These are phyloP conservation scores for Sarotherodon lohbergeri DNA, from an alignment of 2,113 vertebrate species.

Conservation along the genomic window DNA sequence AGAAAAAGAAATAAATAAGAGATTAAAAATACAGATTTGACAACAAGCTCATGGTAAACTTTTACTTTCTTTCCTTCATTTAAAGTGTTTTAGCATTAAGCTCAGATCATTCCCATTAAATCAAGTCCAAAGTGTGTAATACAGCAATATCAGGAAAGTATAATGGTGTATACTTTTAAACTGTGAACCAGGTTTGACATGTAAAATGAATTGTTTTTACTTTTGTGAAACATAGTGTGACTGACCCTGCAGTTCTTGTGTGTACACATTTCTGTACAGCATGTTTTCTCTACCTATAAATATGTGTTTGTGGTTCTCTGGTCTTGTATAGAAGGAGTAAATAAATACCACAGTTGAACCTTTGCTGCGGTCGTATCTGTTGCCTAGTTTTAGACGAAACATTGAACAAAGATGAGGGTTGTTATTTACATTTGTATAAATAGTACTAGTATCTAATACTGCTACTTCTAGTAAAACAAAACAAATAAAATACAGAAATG, in stretches of 20 bases:
- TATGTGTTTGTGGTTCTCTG: background rate
- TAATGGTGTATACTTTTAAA: conserved; percentile 6
- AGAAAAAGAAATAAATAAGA: background rate
- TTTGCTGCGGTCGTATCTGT: background rate
- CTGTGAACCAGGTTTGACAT: conserved; percentile 25
- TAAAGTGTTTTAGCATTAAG: background rate
- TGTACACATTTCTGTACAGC: conserved; percentile 6
- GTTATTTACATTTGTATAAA: background rate
- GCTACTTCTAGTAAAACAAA: background rate
- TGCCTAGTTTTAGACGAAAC: background rate
- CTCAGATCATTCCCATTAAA: background rate
- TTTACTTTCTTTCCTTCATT: background rate
- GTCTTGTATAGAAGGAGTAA: background rate
- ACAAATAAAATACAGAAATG: background rate
- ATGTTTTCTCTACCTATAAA: background rate
- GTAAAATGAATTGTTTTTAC: background rate
- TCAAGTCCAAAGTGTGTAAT: conserved; percentile 38
- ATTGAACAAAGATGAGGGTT: background rate
- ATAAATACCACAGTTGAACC: conserved; percentile 26
- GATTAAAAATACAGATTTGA: background rate
- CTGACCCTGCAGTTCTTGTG: background rate
- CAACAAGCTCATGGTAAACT: background rate
- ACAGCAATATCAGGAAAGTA: conserved; percentile 45
- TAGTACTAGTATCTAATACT: background rate
- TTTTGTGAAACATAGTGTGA: background rate